Evolutionary conservation across 53 echinoderm and acorn worm species (phyloP), one percentile per base, ranked within the genome.

Genomic region (Paelopatides confundens): DNA sequence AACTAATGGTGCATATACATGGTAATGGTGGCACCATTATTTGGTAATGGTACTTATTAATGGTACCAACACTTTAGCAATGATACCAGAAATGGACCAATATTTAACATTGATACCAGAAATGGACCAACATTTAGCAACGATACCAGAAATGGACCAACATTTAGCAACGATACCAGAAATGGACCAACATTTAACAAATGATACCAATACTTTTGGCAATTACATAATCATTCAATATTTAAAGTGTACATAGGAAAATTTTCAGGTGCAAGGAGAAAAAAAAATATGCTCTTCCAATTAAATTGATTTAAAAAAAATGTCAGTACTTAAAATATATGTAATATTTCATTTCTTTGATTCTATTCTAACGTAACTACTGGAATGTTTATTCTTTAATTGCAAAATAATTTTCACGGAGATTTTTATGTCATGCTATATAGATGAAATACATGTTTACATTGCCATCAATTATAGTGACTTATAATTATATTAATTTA

Each of bases 291-390:
- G 43, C 40, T 74, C 74, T 74, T 74, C 74, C 74, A 40, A 13
- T 21, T 71, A 70, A 70, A 46, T 46, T 74, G 21, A 21, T 4
- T 48, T 14, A 67, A 67, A 30, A 9, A 67, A 67, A 15, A 29
- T 21, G 13, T 47, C 43, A 79, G 79, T 79, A 79, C 79, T 79
- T 79, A 79, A 29, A 28, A n/a, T 79, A 12, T 52, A 30, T 79
- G 52, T 51, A 79, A 79, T 52, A 79, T 51, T 79, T 58, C 1
- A 58, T 58, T 58, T 18, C n/a, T 10, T 58, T 58, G 3, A 9
- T 43, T 43, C 12, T 10, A 43, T 10, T 58, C 58, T 58, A 6
- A 2, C 21, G 2, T 58, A 18, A 18, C 24, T 21, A 1, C 26
- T 58, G 21, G 14, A 58, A n/a, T 58, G 21, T 58, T 58, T n/a